Conservation (phyloP, 2,888 invertebrate species). For the Bimastos eiseni region DNA sequence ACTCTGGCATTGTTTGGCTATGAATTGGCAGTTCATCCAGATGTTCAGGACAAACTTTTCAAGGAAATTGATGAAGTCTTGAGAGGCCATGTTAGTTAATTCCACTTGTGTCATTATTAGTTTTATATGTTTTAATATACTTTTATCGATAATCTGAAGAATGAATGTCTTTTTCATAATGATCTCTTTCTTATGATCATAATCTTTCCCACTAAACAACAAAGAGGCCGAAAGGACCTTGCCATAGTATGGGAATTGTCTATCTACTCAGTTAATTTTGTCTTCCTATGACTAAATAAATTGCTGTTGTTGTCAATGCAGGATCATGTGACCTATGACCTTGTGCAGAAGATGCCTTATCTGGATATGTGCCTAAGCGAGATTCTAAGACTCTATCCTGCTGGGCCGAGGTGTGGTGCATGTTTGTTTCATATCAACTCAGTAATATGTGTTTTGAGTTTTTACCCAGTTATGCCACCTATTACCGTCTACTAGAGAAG, state of each 20-base stretch:
- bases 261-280: not conserved
- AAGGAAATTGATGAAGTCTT: constrained; percentile 35
- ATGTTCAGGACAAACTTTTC: constrained; percentile 35
- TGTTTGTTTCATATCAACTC: not conserved
- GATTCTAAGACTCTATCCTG: constrained; percentile 36
- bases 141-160: too few species aligned
- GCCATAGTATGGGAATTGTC: not conserved
- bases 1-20: constrained; percentile 38
- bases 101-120: too few species aligned
- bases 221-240: too few species aligned
- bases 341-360: constrained; percentile 34
- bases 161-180: too few species aligned
- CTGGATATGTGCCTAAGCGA: constrained; percentile 37
- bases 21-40: constrained; percentile 35
- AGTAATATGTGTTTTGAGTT: not conserved
- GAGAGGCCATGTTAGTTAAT: constrained; percentile 25
- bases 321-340: constrained; percentile 28
- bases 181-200: too few species aligned
- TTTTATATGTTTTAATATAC: too few species aligned
- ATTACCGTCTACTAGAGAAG: not conserved
- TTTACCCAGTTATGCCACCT: not conserved
- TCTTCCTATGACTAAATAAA: too few species aligned
- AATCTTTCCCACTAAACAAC: too few species aligned
- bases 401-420: constrained; percentile 24
- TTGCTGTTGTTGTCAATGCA: not conserved